Base-by-base conservation (phyloP, 2,113 vertebrate species). In the Dermatemys mawii region DNA sequence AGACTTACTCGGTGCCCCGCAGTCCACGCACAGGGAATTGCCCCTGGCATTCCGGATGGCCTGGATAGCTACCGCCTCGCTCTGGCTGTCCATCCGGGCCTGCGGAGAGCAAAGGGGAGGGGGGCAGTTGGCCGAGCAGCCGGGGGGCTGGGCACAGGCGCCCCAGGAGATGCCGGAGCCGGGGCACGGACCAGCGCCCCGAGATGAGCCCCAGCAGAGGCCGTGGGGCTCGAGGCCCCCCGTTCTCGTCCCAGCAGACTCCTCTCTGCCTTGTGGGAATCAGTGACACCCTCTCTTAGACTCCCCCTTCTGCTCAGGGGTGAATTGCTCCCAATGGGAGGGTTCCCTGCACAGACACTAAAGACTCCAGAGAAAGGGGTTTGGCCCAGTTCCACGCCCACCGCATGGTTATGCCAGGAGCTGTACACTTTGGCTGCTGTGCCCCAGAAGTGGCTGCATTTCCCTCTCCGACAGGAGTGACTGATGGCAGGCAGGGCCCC, bases 11-110 rank as follows among this genome's bases (percentile, higher is more conserved):
- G 97, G 98, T 0, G 99, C 99, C 78, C 98, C 99, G 1, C 99
- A 99, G 97, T 99, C 99, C 96, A 99, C 99, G 91, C 99, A 99
- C 95, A 98, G 97, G 5, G 98, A 96, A 96, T 99, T 99, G 49
- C 99, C 99, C n/a, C 98, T 99, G 97, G 99, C 98, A 57, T 99
- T 99, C 6, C 99, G 98, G 93, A 99, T 99, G 78, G 99, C 99
- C 97, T 99, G 99, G 91, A 99, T 98, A 44, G 99, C 99, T 81
- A 99, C 99, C 0, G 99, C 99, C 96, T 99, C 99, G 1, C 99
- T 99, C 96, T 99, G 99, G 96, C 99, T 99, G 98, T 99, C 99
- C 96, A 98, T 97, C 84, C 99, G 99, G 0, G 99, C 98, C 99
- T 99, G 96, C 51, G 67, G 51, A 82, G 11, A 81, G 94, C 24